Evolutionary conservation across 2,113 vertebrate species (phyloP).

Genomic region (Felis catus): DNA sequence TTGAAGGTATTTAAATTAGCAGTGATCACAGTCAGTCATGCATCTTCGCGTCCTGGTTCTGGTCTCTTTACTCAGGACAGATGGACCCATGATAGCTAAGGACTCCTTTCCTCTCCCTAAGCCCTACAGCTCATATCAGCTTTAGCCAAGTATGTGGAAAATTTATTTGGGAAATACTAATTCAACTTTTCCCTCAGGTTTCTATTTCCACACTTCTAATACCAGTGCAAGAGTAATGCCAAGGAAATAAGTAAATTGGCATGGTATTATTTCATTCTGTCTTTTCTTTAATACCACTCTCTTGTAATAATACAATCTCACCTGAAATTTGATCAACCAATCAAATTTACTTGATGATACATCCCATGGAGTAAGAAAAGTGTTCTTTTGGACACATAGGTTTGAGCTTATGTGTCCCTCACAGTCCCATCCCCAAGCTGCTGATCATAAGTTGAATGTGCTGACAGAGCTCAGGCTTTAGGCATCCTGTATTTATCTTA

Average conservation of each 20-base stretch:
- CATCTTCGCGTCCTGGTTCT: background rate
- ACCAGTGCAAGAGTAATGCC: background rate
- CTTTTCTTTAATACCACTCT: background rate
- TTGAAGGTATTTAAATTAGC: background rate
- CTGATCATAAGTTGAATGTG: background rate
- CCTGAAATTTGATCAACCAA: constrained; percentile 39
- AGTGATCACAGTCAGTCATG: background rate
- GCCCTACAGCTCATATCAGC: background rate
- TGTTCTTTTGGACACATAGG: background rate
- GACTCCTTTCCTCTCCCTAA: background rate
- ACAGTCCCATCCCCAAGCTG: background rate
- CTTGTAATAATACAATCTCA: background rate
- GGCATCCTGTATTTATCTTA: background rate
- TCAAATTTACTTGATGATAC: constrained; percentile 2
- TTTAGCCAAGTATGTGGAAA: constrained; percentile 34
- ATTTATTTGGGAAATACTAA: constrained; percentile 47
- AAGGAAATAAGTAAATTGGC: background rate
- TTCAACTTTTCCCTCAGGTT: constrained; percentile 4
- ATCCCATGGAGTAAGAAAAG: background rate
- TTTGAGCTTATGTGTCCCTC: background rate
- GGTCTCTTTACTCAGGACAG: background rate
- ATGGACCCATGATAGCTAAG: background rate
- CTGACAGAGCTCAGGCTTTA: background rate
- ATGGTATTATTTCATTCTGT: constrained; percentile 41
- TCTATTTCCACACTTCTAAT: background rate